Evolutionary conservation across 2,888 invertebrate genomes (phyloP), one percentile per base, ranked within the genome.

Genomic region (Dermolepida albohirtum): DNA sequence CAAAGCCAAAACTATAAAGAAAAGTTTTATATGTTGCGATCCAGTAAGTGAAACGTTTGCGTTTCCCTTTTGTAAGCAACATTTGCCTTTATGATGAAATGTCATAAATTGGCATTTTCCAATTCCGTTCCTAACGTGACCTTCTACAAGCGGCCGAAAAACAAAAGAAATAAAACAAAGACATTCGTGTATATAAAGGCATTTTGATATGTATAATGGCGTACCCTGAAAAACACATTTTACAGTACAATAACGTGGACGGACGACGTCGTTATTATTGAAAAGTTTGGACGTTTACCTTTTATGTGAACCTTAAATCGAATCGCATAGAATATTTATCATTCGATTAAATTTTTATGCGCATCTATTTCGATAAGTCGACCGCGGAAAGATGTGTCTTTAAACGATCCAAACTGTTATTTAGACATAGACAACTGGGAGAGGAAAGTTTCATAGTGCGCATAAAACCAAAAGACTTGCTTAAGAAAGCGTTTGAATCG

Each of bases 301-400:
- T 27, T 57, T 54, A 11, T 27, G 43, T 12, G 43, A 10, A 57
- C 57, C 40, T 22, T 22, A 43, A 54, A 57, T 43, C 27, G 27
- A 22, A 27, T 27, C 12, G 10, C 16, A 12, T 43, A 12, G 44
- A 27, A 40, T 40, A 44, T 57, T 57, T 43, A 43, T 44, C 43
- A n/a, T 44, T n/a, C 27, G 43, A 43, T 57, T 12, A 57, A 57
- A 57, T 43, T 57, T 57, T 44, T 43, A 44, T 12, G 12, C 8
- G 14, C 43, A 22, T 44, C 27, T 57, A 12, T 44, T 57, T 57
- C 11, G 27, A 34, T 34, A 34, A 34, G 34, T 34, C 34, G 34
- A 6, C 10, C 34, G 6, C 4, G 34, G 34, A 6, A 34, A 34
- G 2, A 34, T 34, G 34, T 10, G 34, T 10, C 34, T 34, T 34